Evolutionary conservation across 2,888 invertebrate species (phyloP), one percentile per base, ranked within the genome.

Genomic region (Microchrysa polita): DNA sequence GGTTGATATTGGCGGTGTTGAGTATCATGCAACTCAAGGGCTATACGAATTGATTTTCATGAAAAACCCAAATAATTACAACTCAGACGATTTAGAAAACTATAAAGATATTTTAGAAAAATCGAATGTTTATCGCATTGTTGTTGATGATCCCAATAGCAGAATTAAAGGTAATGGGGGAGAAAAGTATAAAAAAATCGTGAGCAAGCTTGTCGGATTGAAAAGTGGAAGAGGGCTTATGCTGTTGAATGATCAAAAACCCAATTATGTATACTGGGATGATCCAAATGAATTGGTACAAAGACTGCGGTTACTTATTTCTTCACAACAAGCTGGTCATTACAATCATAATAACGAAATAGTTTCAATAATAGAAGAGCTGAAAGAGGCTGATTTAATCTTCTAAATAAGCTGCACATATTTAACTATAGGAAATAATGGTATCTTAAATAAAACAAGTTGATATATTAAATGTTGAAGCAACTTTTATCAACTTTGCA

Each of bases 341-440:
- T 78, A 71, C 22, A 76, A 74, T 67, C 80, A 80, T 72, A 73
- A 76, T 59, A 81, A 81, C 73, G 81, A 83, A 79, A 83, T 82
- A 40, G 76, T 80, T 20, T 79, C 82, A n/a, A 82, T 82, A 27
- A 78, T 82, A 34, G 80, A 81, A 76, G 67, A 67, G 14, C 18
- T 67, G 52, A 67, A 52, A 34, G 67, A 67, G 27, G 34, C 67
- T 5, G n/a, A 67, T 27, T 52, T 67, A 53, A 67, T 67, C n/a
- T 2, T 16, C 4, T 59, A 22, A 22, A 59, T 22, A 4, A 59
- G 18, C 16, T n/a, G n/a, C n/a, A n/a, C n/a, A n/a, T n/a, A n/a
- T 34, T 59, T 59, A 5, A 18, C 53, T n/a, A 53, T 18, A 10
- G 5, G 14, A 61, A 22, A 14, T 61, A n/a, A n/a, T n/a, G n/a